These are phyloP conservation scores for Patiria miniata DNA, from an alignment of 35 echinoderm and acorn worm species.

Conservation along the genomic window DNA sequence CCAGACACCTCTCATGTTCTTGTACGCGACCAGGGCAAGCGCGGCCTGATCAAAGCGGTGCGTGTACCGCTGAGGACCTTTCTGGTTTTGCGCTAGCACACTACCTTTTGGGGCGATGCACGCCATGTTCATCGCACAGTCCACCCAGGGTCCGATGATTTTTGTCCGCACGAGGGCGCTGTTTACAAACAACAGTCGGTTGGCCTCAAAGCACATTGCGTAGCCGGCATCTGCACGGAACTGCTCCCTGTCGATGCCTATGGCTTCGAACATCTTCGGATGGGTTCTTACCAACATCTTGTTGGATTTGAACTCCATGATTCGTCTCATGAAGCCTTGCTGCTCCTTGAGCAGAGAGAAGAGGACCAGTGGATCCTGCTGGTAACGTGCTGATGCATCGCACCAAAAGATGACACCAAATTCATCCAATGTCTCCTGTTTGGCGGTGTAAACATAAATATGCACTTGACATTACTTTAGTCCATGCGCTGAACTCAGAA, in stretches of 20 bases:
- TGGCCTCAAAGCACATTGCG: conserved; percentile 37
- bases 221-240: conserved; percentile 29
- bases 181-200: conserved; percentile 57
- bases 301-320: conserved; percentile 37
- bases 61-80: background rate
- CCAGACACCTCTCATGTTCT: no score
- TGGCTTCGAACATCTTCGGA: conserved; percentile 25
- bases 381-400: conserved; percentile 58
- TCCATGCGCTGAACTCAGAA: no score
- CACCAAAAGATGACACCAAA: conserved; percentile 65
- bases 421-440: conserved; percentile 52
- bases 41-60: no score
- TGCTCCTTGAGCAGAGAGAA: conserved; percentile 39
- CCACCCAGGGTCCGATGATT: conserved; percentile 41
- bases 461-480: no score
- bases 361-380: conserved; percentile 14
- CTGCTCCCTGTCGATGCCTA: conserved; percentile 34
- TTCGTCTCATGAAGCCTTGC: conserved; percentile 58
- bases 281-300: conserved; percentile 4
- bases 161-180: conserved; percentile 50
- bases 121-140: conserved; percentile 32
- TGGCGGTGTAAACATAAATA: no score
- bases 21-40: no score
- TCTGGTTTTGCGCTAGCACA: background rate
- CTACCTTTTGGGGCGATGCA: conserved; percentile 46